Evolutionary conservation across 2,113 vertebrate genomes (phyloP), one percentile per base, ranked within the genome.

Genomic region (Ctenodactylus gundi): DNA sequence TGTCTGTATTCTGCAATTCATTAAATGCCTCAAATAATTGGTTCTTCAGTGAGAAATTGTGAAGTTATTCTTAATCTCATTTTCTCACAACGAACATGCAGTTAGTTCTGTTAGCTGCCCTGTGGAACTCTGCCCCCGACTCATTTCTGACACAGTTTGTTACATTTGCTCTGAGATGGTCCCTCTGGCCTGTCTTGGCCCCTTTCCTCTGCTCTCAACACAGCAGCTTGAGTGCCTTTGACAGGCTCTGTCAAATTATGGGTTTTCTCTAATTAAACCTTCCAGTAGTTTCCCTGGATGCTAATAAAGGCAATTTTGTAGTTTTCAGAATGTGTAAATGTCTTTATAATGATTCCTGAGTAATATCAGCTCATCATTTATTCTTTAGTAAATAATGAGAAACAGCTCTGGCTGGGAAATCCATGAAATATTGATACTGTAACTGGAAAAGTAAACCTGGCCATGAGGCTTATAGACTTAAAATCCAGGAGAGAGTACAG

Each of bases 221-320:
- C 17, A 76, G 46, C 34, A 36, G 15, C 46, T 20, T 13, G 58
- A 58, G 46, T 36, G 29, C 14, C 58, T 78, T 82, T 72, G 21
- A 49, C 46, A 51, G 46, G 25, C 51, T 73, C 64, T 87, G 25
- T 62, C 13, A 78, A 36, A 81, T n/a, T n/a, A 70, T 60, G 6
- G 0, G 41, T 41, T 76, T 91, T 76, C 39, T 87, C 51, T 97
- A 70, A 85, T 77, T 80, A 88, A 91, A 88, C 51, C 39, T 20
- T 41, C 55, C 51, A 55, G 1, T 94, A 72, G 57, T 27, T 88
- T 94, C 77, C 34, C 46, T 1, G 12, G 41, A 39, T 64, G 67
- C 90, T 68, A 83, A 57, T 85, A 76, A 88, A 78, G 83, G 49
- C n/a, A 91, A n/a, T 90, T 96, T 80, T 53, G 51, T 62, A 51